phyloP scores from a whole-genome alignment of 2,113 vertebrate species.

The Thinocorus orbignyianus region DNA sequence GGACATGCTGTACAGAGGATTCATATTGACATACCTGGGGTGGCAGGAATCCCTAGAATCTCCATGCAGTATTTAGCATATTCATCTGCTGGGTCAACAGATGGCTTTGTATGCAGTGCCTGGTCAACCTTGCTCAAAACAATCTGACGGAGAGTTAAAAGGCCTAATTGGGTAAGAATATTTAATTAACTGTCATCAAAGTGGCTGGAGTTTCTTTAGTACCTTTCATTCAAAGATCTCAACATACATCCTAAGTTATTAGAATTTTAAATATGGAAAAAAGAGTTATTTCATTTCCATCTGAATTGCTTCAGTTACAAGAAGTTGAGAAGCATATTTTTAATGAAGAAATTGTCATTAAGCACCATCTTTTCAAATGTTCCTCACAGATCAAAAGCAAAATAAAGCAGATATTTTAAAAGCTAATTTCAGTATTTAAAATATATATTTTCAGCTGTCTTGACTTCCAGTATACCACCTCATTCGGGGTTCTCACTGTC shows the following conservation, averaged over 20 bases:
- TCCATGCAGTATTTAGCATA: conserved; percentile 86
- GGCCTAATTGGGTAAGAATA: conserved; percentile 73
- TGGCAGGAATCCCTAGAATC: conserved; percentile 89
- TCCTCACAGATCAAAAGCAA: neutral
- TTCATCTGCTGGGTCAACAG: conserved; percentile 82
- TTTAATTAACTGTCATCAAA: neutral
- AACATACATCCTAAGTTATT: neutral
- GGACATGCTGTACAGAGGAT: neutral
- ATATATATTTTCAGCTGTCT: neutral
- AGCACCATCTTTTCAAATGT: neutral
- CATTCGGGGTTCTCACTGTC: neutral
- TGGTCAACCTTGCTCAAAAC: conserved; percentile 95
- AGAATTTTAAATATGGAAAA: neutral
- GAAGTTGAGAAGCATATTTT: neutral
- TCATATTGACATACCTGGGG: conserved; percentile 79
- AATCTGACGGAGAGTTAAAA: conserved; percentile 92
- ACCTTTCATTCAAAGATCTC: neutral
- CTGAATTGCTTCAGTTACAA: neutral
- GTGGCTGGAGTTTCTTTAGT: neutral
- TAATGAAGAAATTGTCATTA: neutral
- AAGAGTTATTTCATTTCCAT: neutral
- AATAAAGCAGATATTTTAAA: neutral
- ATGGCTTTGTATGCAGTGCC: conserved; percentile 79
- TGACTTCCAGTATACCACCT: neutral
- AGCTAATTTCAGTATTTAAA: neutral